These are phyloP conservation scores for Clivina fossor DNA, from an alignment of 2,888 invertebrate genomes.

Conservation along the genomic window DNA sequence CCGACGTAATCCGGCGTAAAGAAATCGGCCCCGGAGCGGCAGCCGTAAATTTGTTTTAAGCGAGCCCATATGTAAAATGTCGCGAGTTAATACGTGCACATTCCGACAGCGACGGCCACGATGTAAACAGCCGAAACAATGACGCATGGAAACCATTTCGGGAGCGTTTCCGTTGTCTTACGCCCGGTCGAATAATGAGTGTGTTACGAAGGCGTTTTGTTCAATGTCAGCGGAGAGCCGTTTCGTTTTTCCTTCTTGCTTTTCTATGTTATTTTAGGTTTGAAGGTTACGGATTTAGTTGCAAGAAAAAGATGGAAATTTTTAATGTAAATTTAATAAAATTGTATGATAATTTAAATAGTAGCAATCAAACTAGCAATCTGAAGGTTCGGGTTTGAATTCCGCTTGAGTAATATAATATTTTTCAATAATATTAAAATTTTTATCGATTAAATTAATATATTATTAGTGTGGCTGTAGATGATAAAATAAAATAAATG, in stretches of 20 bases:
- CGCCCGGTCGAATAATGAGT: conserved; percentile 21
- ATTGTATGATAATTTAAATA: too few relatives aligned
- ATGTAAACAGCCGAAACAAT: conserved; percentile 31
- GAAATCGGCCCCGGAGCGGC: conserved; percentile 17
- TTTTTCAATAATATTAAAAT: too few relatives aligned
- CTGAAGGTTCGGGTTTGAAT: too few relatives aligned
- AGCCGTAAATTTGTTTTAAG: conserved; percentile 32
- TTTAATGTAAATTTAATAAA: too few relatives aligned
- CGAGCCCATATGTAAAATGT: conserved; percentile 32
- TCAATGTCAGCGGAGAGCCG: conserved; percentile 23
- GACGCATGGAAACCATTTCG: conserved; percentile 28
- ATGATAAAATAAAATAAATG: too few relatives aligned
- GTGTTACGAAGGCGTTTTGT: conserved; percentile 23
- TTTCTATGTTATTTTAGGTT: conserved; percentile 16
- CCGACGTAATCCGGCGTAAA: conserved; percentile 25
- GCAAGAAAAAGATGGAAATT: too few relatives aligned
- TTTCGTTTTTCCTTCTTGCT: conserved; percentile 1
- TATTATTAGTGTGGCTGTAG: too few relatives aligned
- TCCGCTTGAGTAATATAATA: too few relatives aligned
- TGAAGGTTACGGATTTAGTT: too few relatives aligned
- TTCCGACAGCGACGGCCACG: conserved; percentile 13
- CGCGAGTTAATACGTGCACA: conserved; percentile 25
- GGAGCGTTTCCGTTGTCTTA: conserved; percentile 27
- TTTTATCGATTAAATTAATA: too few relatives aligned
- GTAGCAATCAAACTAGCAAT: too few relatives aligned